These are phyloP conservation scores for Myotis planiceps DNA, from an alignment of 2,797 vertebrate genomes.

Conservation along the genomic window DNA sequence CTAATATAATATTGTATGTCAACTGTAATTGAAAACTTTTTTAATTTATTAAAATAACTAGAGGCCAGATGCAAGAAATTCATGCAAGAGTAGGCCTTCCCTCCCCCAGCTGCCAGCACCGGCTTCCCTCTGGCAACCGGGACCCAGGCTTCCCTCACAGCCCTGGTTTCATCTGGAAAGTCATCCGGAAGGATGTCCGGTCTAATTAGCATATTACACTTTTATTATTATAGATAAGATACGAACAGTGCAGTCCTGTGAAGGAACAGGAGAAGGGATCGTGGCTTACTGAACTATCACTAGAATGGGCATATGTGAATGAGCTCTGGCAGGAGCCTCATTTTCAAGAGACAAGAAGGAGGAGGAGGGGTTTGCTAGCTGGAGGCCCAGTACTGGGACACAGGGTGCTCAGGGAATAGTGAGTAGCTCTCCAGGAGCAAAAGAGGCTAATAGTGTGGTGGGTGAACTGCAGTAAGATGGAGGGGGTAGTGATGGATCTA, in stretches of 20 bases:
- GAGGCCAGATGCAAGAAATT: no score
- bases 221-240: background rate
- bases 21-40: background rate
- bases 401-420: accelerated
- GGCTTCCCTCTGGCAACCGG: no score
- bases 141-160: no score
- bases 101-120: no score
- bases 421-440: background rate
- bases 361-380: background rate
- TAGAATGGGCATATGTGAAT: accelerated
- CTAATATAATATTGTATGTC: background rate
- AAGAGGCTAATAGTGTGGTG: background rate
- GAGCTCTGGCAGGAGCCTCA: background rate
- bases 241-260: background rate
- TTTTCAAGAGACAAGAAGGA: background rate
- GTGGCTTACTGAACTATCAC: accelerated
- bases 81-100: no score
- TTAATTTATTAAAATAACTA: background rate
- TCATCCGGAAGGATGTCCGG: no score
- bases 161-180: no score
- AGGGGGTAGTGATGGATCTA: background rate
- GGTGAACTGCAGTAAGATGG: background rate
- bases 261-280: background rate
- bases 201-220: no score
- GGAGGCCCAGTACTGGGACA: accelerated